These are phyloP conservation scores for Brachionus rotundiformis DNA, from an alignment of 1,140 invertebrate species.

Conservation along the genomic window DNA sequence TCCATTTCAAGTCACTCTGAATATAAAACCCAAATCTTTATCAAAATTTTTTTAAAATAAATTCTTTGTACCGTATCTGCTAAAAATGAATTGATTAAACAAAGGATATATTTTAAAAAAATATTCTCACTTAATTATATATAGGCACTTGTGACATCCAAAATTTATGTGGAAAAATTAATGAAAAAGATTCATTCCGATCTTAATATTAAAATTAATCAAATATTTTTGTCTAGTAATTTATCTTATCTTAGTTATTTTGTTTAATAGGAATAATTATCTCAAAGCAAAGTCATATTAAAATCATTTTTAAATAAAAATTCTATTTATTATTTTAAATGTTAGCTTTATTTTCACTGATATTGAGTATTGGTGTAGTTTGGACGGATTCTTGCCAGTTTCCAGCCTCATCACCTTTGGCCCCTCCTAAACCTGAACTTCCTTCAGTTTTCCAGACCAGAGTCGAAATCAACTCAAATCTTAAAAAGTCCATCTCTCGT, in stretches of 20 bases:
- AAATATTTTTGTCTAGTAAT: no score
- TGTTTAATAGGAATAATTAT: background rate
- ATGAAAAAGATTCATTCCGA: no score
- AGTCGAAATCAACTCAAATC: conserved; percentile 33
- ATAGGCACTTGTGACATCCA: no score
- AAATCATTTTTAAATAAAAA: background rate
- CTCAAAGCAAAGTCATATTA: background rate
- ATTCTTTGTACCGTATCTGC: no score
- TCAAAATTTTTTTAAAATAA: no score
- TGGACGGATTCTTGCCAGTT: background rate
- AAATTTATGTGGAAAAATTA: no score
- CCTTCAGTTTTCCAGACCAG: conserved; percentile 23
- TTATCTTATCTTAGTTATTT: conserved; percentile 21
- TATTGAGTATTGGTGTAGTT: background rate
- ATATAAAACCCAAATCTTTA: no score
- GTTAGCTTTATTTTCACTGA: background rate
- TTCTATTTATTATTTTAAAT: background rate
- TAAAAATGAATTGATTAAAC: no score
- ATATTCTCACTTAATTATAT: no score
- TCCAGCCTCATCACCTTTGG: background rate
- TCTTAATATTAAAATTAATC: no score
- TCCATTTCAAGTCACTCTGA: no score
- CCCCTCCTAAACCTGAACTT: conserved; percentile 28
- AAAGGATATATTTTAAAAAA: no score
- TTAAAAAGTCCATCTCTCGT: background rate